These are phyloP conservation scores for Drosophila parvula DNA, from an alignment of 1,140 invertebrate species.

Conservation along the genomic window DNA sequence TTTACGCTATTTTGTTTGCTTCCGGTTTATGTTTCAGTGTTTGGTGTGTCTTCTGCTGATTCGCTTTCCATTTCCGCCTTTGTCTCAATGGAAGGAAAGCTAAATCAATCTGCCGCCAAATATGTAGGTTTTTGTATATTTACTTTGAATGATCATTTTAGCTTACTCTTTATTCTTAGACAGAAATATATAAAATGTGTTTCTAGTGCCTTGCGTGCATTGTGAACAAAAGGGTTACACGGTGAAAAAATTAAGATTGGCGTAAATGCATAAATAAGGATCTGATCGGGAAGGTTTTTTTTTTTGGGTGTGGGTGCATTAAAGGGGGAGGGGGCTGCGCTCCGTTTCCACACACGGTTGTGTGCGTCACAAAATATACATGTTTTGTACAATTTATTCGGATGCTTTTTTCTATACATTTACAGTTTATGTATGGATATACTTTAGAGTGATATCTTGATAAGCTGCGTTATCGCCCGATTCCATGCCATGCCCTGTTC, in stretches of 20 bases:
- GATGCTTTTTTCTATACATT: conserved; percentile 40
- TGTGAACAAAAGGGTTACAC: conserved; percentile 13
- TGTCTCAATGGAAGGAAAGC: conserved; percentile 18
- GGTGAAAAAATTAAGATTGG: conserved; percentile 9
- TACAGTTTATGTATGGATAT: conserved; percentile 36
- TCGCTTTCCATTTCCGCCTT: conserved; percentile 24
- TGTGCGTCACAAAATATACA: conserved; percentile 5
- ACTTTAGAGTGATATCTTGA: conserved; percentile 19
- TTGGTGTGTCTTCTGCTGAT: conserved; percentile 41
- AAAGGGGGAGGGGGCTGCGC: conserved; percentile 8
- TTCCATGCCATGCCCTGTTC: neutral
- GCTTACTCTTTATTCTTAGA: conserved; percentile 32
- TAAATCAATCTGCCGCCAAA: conserved; percentile 31
- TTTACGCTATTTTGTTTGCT: conserved; percentile 68
- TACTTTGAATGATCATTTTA: conserved; percentile 27
- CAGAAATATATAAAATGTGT: conserved; percentile 35
- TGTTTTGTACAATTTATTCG: conserved; percentile 52
- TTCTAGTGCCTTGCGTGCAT: conserved; percentile 26
- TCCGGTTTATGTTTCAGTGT: conserved; percentile 40
- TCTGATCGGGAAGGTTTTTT: conserved; percentile 1
- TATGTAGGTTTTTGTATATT: conserved; percentile 7
- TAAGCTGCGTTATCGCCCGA: conserved; percentile 12
- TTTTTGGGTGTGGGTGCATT: neutral
- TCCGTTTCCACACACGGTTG: conserved; percentile 6
- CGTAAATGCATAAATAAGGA: conserved; percentile 32